Percentiles rank a stretch among this genome's conserved stretches.
phyloP scores from a whole-genome alignment of 2,888 invertebrate genomes.

The Acholoe squamosa region DNA sequence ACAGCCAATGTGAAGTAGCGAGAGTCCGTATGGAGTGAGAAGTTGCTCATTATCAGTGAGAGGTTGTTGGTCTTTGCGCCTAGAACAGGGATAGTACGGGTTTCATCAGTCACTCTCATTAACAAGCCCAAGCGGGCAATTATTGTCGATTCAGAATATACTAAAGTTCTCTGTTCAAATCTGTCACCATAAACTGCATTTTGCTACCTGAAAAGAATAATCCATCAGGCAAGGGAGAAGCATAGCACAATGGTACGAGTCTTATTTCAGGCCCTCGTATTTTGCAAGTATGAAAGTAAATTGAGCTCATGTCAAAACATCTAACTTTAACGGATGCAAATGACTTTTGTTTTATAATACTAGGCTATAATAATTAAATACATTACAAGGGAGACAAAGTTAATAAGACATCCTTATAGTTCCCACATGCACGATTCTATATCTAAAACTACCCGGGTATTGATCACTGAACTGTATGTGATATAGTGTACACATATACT shows the following conservation, averaged over 20 bases:
- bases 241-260: not conserved
- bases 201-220: slow-evolving; percentile 16
- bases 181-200: not conserved
- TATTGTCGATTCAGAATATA: not conserved
- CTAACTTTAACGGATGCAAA: no score
- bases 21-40: not conserved
- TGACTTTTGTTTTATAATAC: no score
- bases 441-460: no score
- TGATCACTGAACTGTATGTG: no score
- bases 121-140: not conserved
- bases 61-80: not conserved
- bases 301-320: no score
- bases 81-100: slow-evolving; percentile 31
- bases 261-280: no score
- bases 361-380: no score
- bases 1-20: slow-evolving; percentile 24
- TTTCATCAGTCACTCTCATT: slow-evolving; percentile 6
- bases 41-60: not conserved
- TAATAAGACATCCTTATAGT: no score
- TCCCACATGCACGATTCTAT: no score
- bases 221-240: slow-evolving; percentile 7
- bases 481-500: no score
- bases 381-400: no score
- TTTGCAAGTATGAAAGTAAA: no score
- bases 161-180: not conserved